A percentile compares a stretch with the other conserved stretches of the same genome.
Evolutionary conservation across 2,113 vertebrate genomes (phyloP).

Genomic region (Esox niger): DNA sequence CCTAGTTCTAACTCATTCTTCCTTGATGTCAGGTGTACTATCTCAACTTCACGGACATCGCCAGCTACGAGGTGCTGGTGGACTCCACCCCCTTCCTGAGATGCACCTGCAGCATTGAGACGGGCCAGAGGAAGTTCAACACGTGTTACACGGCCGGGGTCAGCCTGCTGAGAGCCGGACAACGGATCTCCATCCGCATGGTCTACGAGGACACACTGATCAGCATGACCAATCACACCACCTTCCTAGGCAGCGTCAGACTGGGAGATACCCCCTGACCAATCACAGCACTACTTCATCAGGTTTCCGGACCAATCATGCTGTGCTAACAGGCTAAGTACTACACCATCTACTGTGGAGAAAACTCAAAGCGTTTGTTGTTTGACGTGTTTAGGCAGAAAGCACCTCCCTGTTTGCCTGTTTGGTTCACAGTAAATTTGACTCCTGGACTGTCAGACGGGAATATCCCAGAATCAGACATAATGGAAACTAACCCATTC

Average conservation of each 20-base stretch:
- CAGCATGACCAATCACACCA: conserved; percentile 87
- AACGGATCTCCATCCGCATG: conserved; percentile 89
- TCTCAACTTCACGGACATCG: conserved; percentile 98
- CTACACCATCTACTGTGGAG: too few species aligned
- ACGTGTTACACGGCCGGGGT: conserved; percentile 82
- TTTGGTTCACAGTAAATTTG: too few species aligned
- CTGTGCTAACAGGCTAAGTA: too few species aligned
- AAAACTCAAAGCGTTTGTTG: too few species aligned
- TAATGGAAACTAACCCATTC: too few species aligned
- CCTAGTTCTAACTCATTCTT: conserved; percentile 38
- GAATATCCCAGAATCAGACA: too few species aligned
- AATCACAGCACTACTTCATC: not conserved
- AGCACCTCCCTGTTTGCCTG: too few species aligned
- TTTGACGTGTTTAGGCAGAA: too few species aligned
- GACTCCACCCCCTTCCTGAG: conserved; percentile 89
- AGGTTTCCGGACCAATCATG: too few species aligned
- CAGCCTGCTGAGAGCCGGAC: conserved; percentile 84
- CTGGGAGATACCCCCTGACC: conserved; percentile 84
- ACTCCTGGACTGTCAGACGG: too few species aligned
- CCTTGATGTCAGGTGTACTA: conserved; percentile 85
- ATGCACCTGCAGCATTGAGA: conserved; percentile 83
- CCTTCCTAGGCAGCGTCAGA: conserved; percentile 91
- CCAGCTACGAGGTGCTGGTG: conserved; percentile 97
- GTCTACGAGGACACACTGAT: conserved; percentile 86
- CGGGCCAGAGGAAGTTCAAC: conserved; percentile 88